These are phyloP conservation scores for Beaufortia kweichowensis DNA, from an alignment of 2,113 vertebrate genomes.

Conservation along the genomic window DNA sequence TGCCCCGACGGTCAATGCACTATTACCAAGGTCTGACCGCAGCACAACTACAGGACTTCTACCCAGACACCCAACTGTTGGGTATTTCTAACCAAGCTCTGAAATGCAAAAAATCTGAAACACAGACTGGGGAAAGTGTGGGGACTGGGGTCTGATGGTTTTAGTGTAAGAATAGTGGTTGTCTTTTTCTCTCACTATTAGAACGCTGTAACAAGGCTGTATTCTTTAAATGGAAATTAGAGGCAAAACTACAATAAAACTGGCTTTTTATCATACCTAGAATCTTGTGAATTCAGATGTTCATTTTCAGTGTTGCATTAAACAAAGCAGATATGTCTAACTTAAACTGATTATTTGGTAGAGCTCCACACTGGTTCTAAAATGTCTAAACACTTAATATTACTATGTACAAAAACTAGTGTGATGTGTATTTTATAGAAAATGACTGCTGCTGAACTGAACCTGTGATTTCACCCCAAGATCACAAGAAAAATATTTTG, in stretches of 20 bases:
- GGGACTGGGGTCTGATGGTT: neutral
- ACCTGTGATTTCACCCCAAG: neutral
- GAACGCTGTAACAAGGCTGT: slow-evolving; percentile 23
- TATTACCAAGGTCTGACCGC: slow-evolving; percentile 87
- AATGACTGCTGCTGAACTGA: neutral
- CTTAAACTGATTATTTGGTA: no score
- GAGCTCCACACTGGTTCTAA: no score
- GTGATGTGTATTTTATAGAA: neutral
- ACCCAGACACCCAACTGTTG: slow-evolving; percentile 1
- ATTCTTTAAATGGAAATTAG: slow-evolving; percentile 20
- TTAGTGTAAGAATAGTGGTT: slow-evolving; percentile 15
- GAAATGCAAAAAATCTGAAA: slow-evolving; percentile 30
- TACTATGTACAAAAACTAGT: neutral
- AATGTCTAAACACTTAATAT: neutral
- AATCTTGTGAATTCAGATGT: neutral
- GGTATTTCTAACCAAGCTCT: slow-evolving; percentile 27
- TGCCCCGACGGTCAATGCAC: slow-evolving; percentile 95
- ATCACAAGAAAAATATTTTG: neutral
- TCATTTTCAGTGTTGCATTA: neutral
- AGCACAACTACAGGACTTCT: slow-evolving; percentile 14
- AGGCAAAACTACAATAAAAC: slow-evolving; percentile 36
- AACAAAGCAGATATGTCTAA: neutral
- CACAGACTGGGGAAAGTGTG: neutral
- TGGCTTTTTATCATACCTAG: neutral
- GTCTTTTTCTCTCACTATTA: slow-evolving; percentile 19